Evolutionary conservation across 1,140 invertebrate species (phyloP).

Genomic region (Olivierus martensii): DNA sequence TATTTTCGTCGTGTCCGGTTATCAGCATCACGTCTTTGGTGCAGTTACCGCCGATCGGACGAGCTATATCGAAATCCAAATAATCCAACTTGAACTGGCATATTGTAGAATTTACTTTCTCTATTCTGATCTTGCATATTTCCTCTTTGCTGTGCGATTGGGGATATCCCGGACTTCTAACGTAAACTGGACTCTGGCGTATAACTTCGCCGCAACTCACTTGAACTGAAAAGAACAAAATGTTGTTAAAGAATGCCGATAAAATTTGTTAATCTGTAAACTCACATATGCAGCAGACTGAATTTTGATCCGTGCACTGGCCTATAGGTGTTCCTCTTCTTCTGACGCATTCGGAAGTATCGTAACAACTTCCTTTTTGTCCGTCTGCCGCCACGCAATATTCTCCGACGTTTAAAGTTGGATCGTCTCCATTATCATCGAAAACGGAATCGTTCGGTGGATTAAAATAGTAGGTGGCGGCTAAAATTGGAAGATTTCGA

Average conservation of each 20-base stretch:
- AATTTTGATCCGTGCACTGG: constrained; percentile 9
- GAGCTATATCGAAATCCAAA: constrained; percentile 40
- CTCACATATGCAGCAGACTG: constrained; percentile 23
- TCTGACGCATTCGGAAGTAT: constrained; percentile 18
- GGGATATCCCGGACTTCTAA: constrained; percentile 20
- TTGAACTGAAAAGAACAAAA: constrained; percentile 12
- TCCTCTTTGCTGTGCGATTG: constrained; percentile 8
- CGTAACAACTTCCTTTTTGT: constrained; percentile 20
- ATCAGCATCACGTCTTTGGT: constrained; percentile 51
- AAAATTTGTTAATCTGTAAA: not conserved
- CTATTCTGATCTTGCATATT: constrained; percentile 18
- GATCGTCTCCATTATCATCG: not conserved
- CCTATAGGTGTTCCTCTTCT: constrained; percentile 22
- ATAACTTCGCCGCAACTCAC: constrained; percentile 15
- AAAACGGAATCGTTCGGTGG: not conserved
- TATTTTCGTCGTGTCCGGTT: constrained; percentile 48
- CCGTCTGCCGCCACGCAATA: constrained; percentile 17
- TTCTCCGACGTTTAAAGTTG: not conserved
- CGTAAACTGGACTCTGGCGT: constrained; percentile 16
- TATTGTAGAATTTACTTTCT: constrained; percentile 29
- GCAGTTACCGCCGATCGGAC: constrained; percentile 53
- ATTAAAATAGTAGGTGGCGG: constrained; percentile 20
- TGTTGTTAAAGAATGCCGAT: not conserved
- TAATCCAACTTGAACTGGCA: constrained; percentile 70
- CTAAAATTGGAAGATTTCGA: constrained; percentile 8